Evolutionary conservation across 2,113 vertebrate genomes (phyloP), one percentile per base, ranked within the genome.

Genomic region (Daphoenositta chrysoptera): DNA sequence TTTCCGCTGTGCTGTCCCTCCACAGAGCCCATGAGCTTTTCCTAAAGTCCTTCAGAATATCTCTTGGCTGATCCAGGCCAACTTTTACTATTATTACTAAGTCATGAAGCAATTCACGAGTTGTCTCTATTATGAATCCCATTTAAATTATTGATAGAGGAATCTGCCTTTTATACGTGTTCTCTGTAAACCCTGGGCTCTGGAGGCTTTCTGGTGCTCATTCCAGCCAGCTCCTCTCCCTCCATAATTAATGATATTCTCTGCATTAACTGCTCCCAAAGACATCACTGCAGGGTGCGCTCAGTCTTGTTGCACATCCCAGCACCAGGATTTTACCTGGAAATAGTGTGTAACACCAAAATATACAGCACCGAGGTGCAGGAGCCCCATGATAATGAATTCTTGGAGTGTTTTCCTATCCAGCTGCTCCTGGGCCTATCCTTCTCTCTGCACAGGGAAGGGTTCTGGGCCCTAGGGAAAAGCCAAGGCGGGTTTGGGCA

Each of bases 101-200:
- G 57, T 93, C 58, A 86, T 82, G 73, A 88, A 95, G 76, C 81
- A 87, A 80, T 93, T 83, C 37, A 64, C 37, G 85, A 82, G 57
- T 87, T 93, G 44, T 69, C 51, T 94, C 75, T 94, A n/a, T 81
- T 93, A 82, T 73, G 83, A 93, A 75, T 85, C 27, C 51, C 31
- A 58, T 35, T 73, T 94, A 88, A 96, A 96, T 96, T 95, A 94
- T 96, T 92, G 76, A 97, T 63, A 72, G 60, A 30, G 15, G 42
- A 95, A 20, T 39, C 75, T 77, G 87, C 56, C 57, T 95, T 91
- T 88, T 85, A 50, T 79, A 80, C 50, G 17, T 63, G 68, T 58
- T 77, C 81, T 83, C 78, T 87, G 54, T 70, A 83, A 93, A 80
- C 80, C 66, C 31, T 50, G 47, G 42, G 50, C 89, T 84, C 84